Percentiles rank a stretch among this genome's conserved stretches.
Conservation (phyloP, 2,888 invertebrate genomes). For the Meteorus colon region DNA sequence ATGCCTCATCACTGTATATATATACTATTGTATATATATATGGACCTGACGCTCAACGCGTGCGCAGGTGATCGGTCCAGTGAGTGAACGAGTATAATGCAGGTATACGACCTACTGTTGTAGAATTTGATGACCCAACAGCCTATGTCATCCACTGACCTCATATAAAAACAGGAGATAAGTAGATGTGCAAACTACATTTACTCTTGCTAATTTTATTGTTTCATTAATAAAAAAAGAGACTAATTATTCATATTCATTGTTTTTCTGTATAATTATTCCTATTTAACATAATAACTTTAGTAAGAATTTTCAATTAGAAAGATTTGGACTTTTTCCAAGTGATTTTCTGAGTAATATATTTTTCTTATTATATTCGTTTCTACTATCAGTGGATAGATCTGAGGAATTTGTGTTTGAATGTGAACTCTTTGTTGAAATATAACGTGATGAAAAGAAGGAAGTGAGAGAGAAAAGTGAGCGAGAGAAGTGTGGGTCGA, state of each 20-base stretch:
- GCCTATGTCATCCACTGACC: conserved; percentile 44
- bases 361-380: neutral
- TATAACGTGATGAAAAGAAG: neutral
- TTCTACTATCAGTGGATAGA: neutral
- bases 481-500: conserved; percentile 41
- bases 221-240: neutral
- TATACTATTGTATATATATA: neutral
- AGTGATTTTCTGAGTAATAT: neutral
- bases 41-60: conserved; percentile 41
- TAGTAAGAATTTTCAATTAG: no score
- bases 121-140: conserved; percentile 32
- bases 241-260: neutral
- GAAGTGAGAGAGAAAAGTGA: conserved; percentile 16
- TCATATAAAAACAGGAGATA: neutral
- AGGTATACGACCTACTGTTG: conserved; percentile 63
- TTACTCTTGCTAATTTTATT: no score
- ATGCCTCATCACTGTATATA: neutral
- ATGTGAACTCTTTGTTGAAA: neutral
- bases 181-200: no score
- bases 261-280: no score
- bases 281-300: no score
- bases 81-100: conserved; percentile 56
- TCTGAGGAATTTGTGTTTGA: neutral
- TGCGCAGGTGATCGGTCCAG: conserved; percentile 49
- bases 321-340: neutral